A percentile compares a stretch with the other conserved stretches of the same genome.
phyloP scores from a whole-genome alignment of 2,888 invertebrate genomes.

The Drosophila yooni region DNA sequence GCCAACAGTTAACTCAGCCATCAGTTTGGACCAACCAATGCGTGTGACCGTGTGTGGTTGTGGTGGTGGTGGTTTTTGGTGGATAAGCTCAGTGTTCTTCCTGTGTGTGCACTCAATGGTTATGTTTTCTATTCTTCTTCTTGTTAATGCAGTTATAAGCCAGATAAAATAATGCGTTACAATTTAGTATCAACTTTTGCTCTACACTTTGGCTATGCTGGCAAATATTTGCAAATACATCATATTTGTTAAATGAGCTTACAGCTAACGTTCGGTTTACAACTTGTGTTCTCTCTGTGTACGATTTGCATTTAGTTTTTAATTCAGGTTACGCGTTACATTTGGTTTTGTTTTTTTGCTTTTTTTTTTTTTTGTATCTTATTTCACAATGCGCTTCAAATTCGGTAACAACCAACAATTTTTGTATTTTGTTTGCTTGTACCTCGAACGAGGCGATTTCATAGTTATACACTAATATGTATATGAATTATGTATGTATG shows the following conservation, averaged over 20 bases:
- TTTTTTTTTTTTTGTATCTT: constrained; percentile 31
- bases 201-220: constrained; percentile 30
- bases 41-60: not conserved
- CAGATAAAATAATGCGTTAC: constrained; percentile 38
- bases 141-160: constrained; percentile 22
- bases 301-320: constrained; percentile 49
- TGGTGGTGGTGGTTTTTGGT: not conserved
- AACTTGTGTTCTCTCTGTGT: constrained; percentile 34
- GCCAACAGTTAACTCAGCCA: not conserved
- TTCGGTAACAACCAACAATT: constrained; percentile 60
- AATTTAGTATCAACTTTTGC: constrained; percentile 28
- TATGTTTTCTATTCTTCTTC: constrained; percentile 2
- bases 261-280: constrained; percentile 52
- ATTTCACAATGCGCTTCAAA: constrained; percentile 54
- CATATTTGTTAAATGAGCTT: constrained; percentile 56
- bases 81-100: constrained; percentile 14
- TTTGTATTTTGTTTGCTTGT: constrained; percentile 56
- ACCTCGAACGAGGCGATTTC: constrained; percentile 44
- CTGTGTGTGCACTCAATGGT: constrained; percentile 17
- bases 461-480: constrained; percentile 42
- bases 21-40: constrained; percentile 5
- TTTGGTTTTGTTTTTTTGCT: constrained; percentile 47
- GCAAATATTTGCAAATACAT: constrained; percentile 28
- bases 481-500: constrained; percentile 23
- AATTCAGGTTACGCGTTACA: constrained; percentile 71